Evolutionary conservation across 2,888 invertebrate species (phyloP), one percentile per base, ranked within the genome.

Genomic region (Tipula vernalis): DNA sequence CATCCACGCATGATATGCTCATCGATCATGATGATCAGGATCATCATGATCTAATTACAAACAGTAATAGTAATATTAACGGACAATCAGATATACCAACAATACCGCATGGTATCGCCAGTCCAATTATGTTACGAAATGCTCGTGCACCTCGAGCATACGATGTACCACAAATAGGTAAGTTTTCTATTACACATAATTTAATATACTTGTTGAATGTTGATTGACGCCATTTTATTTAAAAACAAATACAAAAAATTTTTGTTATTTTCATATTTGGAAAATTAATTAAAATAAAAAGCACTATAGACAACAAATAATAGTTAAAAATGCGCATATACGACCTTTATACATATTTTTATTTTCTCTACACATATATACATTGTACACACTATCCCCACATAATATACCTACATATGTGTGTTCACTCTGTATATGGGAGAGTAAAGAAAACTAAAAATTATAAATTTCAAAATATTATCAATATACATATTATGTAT

Each of bases 131-230:
- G 95, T 92, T 96, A 90, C 94, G 96, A 89, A 94, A 95, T 87
- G 94, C 95, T 88, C 94, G 96, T 89, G 95, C 95, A 88, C 95
- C 94, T 90, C 93, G 95, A 89, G 95, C 95, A 89, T 96, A 96
- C 92, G 96, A 96, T 92, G 96, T 96, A 88, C 96, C 96, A 89
- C 96, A 96, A 93, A 96, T 96, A 90, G 96, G 96, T 96, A 90
- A 94, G 94, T 93, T 3, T n/a, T 83, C 5, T 39, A 39, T 39
- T 6, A 39, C 8, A 51, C 15, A 51, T 51, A 51, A 15, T 51
- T 15, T 15, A 5, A 51, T 15, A 71, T 12, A 71, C 71, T 71
- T 71, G 71, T 71, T 71, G 71, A 71, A 28, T 71, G 71, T 71
- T 71, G 71, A 28, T 71, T 71, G 10, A 71, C 71, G 71, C 71